Percentiles rank a stretch among this genome's conserved stretches.
Evolutionary conservation across 2,888 invertebrate genomes (phyloP).

Genomic region (Gasteruption jaculator): DNA sequence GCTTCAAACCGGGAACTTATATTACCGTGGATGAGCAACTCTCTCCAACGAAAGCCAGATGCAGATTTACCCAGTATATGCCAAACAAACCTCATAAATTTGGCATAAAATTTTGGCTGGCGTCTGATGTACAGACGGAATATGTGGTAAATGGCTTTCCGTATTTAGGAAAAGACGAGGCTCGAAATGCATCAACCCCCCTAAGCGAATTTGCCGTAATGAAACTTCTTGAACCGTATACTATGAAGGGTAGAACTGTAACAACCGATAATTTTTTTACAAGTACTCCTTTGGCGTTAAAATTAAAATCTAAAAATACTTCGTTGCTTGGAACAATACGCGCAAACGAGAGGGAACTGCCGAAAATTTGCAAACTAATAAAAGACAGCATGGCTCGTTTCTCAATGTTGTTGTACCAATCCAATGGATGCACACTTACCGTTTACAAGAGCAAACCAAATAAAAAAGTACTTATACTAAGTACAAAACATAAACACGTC

Average conservation of each 20-base stretch:
- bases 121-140: constrained; percentile 16
- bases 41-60: constrained; percentile 24
- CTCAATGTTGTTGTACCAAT: constrained; percentile 18
- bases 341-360: constrained; percentile 23
- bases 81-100: constrained; percentile 28
- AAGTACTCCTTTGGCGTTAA: constrained; percentile 21
- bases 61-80: constrained; percentile 12
- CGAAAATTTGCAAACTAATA: constrained; percentile 23
- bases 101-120: constrained; percentile 29
- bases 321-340: constrained; percentile 24
- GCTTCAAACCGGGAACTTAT: constrained; percentile 22
- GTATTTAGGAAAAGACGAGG: constrained; percentile 24
- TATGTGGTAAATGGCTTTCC: constrained; percentile 19
- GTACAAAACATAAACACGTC: constrained; percentile 25
- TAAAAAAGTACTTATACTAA: constrained; percentile 25
- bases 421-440: constrained; percentile 22
- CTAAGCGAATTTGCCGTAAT: constrained; percentile 15
- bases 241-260: constrained; percentile 22
- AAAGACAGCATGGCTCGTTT: constrained; percentile 24
- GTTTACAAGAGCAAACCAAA: constrained; percentile 30
- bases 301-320: constrained; percentile 24
- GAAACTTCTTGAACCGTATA: constrained; percentile 17
- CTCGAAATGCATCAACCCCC: constrained; percentile 9
- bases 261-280: constrained; percentile 29
- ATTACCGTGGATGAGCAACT: constrained; percentile 26